Base-by-base conservation (phyloP, 2,113 vertebrate species). In the Oncorhynchus keta region DNA sequence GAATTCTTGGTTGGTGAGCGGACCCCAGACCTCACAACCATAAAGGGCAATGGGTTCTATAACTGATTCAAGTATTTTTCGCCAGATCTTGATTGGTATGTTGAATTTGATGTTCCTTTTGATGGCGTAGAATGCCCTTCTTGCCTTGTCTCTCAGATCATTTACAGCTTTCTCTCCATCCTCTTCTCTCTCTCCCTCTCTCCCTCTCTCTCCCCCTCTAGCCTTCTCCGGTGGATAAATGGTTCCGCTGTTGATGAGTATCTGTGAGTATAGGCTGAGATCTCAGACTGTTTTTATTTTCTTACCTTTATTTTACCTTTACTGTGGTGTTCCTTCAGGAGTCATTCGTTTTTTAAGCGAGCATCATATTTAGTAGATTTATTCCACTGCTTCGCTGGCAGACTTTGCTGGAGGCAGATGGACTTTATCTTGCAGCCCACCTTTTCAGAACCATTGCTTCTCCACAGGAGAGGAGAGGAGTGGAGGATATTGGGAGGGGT, bases 241-340 rank as follows among this genome's bases (percentile, higher is more conserved):
- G 69, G 75, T 67, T 70, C 84, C 78, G 73, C 72, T 66, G 84
- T 88, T 84, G 87, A 89, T 90, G 84, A 82, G 81, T 76, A 89
- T 89, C 88, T 84, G 76, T 62, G 73, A 83, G 83, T 73, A 83
- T 84, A 78, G 45, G 81, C 80, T 20, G 45, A 62, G 87, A 88
- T 88, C 80, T 82, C 67, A 61, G 83, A 70, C 73, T 28, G 28
- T 28, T 28, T 28, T 28, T 28, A 3, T 28, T 3, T 28, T 28
- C 28, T 28, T 28, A 28, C 28, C 28, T 3, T 28, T 28, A 28
- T 28, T 28, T 28, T 3, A 28, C 0, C 28, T 28, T 28, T 3
- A 28, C 28, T 28, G 76, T 68, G n/a, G 22, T 83, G 81, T 87
- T 84, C 82, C 82, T 70, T 30, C 76, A 77, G 75, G 84, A 75